Percentiles rank a stretch among this genome's conserved stretches.
Conservation (phyloP, 2,113 vertebrate genomes). For the Atrichornis clamosus region DNA sequence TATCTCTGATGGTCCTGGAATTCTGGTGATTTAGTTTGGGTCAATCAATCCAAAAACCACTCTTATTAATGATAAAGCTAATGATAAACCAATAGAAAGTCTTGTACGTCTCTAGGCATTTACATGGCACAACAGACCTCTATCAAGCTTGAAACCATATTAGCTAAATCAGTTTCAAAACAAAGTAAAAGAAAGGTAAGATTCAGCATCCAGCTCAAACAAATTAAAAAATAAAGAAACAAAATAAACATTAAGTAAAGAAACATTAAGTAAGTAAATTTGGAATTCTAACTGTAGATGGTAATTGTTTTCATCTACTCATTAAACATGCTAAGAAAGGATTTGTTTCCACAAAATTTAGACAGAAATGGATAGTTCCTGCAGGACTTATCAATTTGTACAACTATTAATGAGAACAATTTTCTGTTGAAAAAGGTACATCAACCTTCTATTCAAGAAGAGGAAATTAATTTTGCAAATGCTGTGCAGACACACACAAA, state of each 20-base stretch:
- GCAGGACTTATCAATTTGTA: background rate
- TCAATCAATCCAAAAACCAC: background rate
- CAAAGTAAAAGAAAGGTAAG: background rate
- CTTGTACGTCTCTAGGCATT: background rate
- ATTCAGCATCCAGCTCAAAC: background rate
- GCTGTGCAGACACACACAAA: background rate
- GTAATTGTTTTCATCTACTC: background rate
- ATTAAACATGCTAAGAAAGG: background rate
- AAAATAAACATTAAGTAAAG: background rate
- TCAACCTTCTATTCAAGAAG: background rate
- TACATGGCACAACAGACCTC: background rate
- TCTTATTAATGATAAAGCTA: background rate
- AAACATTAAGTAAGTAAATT: background rate
- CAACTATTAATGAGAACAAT: background rate
- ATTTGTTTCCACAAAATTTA: background rate
- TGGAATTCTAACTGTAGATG: background rate
- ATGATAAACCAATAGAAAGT: background rate
- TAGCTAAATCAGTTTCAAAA: background rate
- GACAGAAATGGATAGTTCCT: background rate
- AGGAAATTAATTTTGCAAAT: background rate
- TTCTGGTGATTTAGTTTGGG: background rate
- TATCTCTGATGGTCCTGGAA: background rate
- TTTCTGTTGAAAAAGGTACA: background rate
- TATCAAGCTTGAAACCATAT: background rate
- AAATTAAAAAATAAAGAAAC: background rate